Evolutionary conservation across 2,797 vertebrate genomes (phyloP).

Genomic region (Sarcoramphus papa): DNA sequence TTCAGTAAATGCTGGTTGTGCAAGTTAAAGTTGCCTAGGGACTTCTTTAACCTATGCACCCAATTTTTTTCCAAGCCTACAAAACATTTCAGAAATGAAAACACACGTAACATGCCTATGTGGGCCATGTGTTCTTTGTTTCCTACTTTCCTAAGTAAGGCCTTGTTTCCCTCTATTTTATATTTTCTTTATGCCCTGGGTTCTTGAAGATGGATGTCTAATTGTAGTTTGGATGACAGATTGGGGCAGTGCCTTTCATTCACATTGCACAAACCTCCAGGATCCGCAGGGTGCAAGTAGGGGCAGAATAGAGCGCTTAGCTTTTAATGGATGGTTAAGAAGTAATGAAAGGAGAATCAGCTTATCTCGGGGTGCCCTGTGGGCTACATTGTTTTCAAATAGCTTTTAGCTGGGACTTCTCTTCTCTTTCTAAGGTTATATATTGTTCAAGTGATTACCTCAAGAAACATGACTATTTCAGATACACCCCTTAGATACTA

Average conservation of each 20-base stretch:
- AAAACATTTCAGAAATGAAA: constrained; percentile 20
- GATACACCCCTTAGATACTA: neutral
- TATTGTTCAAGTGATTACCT: constrained; percentile 30
- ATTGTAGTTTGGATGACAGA: constrained; percentile 30
- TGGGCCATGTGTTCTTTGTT: neutral
- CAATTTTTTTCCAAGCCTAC: neutral
- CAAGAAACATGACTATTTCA: constrained; percentile 16
- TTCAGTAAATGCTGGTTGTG: constrained; percentile 8
- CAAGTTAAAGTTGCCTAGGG: constrained; percentile 25
- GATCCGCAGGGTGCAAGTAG: constrained; percentile 8
- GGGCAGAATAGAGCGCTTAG: constrained; percentile 30
- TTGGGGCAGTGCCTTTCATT: constrained; percentile 1
- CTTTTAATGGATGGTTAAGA: constrained; percentile 64
- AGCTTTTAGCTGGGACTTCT: constrained; percentile 42
- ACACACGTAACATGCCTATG: neutral
- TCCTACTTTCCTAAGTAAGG: neutral
- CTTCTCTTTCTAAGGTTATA: neutral
- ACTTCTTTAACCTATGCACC: constrained; percentile 24
- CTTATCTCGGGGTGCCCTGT: constrained; percentile 52
- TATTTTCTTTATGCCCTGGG: neutral
- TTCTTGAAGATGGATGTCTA: constrained; percentile 15
- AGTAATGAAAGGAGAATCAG: constrained; percentile 62
- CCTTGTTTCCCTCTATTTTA: neutral
- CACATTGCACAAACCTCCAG: neutral
- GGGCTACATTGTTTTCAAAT: constrained; percentile 57